Evolutionary conservation across 2,888 invertebrate genomes (phyloP), one percentile per base, ranked within the genome.

Genomic region (Hoplodrina blanda): DNA sequence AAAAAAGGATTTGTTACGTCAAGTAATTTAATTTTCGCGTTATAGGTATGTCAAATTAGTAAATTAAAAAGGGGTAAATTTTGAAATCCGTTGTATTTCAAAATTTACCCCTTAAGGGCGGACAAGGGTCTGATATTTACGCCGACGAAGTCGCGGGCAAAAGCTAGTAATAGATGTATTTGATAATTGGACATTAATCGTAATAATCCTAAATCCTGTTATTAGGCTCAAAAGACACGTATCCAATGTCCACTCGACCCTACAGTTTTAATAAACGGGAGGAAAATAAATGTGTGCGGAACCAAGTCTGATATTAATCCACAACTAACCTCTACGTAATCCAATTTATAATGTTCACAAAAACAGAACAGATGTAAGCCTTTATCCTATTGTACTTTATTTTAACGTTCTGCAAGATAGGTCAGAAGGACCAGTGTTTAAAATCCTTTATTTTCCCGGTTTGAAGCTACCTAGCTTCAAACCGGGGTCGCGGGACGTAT

Each of bases 331-430:
- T 57, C 62, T 66, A 19, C 33, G 59, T 78, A 73, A 80, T 78
- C 74, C 63, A 80, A 82, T 78, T 78, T 67, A 80, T 74, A 81
- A 74, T 75, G 64, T 64, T 78, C 62, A 81, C 82, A 80, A 80
- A 81, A 82, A 74, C 75, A 71, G 75, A 75, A 82, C 80, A 78
- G 80, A 78, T 82, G 71, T 82, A 74, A 66, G 55, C 62, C 54
- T 73, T 70, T 50, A 75, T 50, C 30, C 77, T 56, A 64, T 64
- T 66, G 77, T 78, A 76, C 71, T 71, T 33, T 37, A 53, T 75
- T 62, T 61, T 10, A 25, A 17, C 19, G 20, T 8, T 15, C 0
- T 2, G 55, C 11, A 62, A 1, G 2, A 2, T 52, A 2, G 0
- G 8, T 0, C 66, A 78, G 81, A 67, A 80, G 64, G 13, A 44